Evolutionary conservation across 2,113 vertebrate species (phyloP), one percentile per base, ranked within the genome.

Genomic region (Rattus rattus): DNA sequence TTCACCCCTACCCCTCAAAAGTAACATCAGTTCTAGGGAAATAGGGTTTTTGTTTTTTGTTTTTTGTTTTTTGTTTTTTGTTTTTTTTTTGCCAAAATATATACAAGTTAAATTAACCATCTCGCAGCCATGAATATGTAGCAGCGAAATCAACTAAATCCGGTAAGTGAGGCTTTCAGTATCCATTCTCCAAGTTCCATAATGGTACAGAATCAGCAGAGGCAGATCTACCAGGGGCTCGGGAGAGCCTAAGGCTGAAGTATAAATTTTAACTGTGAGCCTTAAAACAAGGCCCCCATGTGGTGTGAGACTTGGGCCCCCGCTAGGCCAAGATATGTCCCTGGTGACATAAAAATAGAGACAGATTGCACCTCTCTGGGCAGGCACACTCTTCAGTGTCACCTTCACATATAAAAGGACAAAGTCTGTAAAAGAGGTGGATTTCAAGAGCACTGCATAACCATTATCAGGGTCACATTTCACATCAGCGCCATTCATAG

Each of bases 391-490:
- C 87, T 81, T 72, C 39, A 90, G 36, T 43, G 54, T 96, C 94
- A 91, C 36, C 94, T 89, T 92, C 88, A 83, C 69, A 79, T 73
- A 90, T 24, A 81, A 86, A 97, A 97, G 92, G 91, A 83, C 90
- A 96, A 95, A 92, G 91, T 91, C 92, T 89, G 52, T 79, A 67
- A 95, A 96, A 94, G 91, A 96, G 80, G 91, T 79, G 87, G 87
- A 85, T 95, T 96, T 96, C 87, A 84, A 88, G 95, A 94, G 73
- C 49, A 91, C 17, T 49, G 61, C 36, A 61, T 69, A 95, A 95
- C 93, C 59, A 90, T 76, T 85, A 88, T 81, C 89, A 93, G 86
- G 93, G 81, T 92, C 83, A 91, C 69, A 80, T 85, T 80, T 95
- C 86, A 24, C 11, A 95, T 77, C 77, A 54, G 67, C 89, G 67